A percentile compares a stretch with the other conserved stretches of the same genome.
Evolutionary conservation across 2,888 invertebrate species (phyloP).

Genomic region (Pachydiplax longipennis): DNA sequence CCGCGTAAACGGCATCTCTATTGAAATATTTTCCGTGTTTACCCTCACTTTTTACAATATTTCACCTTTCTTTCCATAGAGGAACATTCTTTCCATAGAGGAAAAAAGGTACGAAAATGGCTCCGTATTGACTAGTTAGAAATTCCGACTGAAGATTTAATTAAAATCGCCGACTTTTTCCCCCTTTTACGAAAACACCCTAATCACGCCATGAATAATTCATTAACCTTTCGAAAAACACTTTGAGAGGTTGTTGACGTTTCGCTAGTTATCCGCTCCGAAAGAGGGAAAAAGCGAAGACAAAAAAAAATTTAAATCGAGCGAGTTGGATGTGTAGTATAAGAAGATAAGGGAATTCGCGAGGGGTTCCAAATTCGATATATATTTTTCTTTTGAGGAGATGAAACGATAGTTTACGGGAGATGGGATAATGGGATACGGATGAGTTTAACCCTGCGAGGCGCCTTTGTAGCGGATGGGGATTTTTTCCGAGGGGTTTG

Average conservation of each 20-base stretch:
- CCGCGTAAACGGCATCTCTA: too few species aligned
- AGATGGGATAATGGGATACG: neutral
- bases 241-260: neutral
- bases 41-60: too few species aligned
- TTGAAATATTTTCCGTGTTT: too few species aligned
- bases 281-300: neutral
- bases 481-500: neutral
- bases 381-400: neutral
- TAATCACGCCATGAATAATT: neutral
- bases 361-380: neutral
- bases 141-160: neutral
- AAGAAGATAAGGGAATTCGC: neutral
- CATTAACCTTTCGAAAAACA: neutral
- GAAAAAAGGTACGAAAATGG: too few species aligned
- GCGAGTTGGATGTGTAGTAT: neutral
- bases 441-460: neutral
- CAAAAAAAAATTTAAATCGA: neutral
- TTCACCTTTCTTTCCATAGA: too few species aligned
- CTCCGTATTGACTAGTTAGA: neutral
- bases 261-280: neutral
- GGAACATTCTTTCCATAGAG: too few species aligned
- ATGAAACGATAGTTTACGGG: neutral
- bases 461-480: neutral
- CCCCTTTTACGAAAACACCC: neutral
- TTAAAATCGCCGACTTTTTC: neutral